These are phyloP conservation scores for Polyergus mexicanus DNA, from an alignment of 1,140 invertebrate genomes.

Conservation along the genomic window DNA sequence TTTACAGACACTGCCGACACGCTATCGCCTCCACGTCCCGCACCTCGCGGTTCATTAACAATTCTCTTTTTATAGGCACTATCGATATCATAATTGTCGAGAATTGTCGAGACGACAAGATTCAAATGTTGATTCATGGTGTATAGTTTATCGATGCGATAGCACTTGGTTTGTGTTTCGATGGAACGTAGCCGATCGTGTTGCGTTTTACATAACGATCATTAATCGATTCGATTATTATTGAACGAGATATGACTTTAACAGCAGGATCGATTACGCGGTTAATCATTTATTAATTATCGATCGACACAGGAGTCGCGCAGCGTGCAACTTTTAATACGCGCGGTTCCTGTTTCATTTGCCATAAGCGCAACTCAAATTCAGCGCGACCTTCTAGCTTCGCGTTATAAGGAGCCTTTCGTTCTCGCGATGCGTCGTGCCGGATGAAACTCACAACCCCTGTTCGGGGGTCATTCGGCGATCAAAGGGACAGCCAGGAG, in stretches of 20 bases:
- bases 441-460: constrained; percentile 61
- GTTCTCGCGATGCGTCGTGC: constrained; percentile 39
- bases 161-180: constrained; percentile 3
- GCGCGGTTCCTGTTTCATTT: background rate
- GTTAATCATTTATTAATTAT: constrained; percentile 16
- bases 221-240: constrained; percentile 38
- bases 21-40: background rate
- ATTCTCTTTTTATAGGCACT: constrained; percentile 1
- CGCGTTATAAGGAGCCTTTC: constrained; percentile 1
- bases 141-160: constrained; percentile 3
- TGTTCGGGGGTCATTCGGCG: constrained; percentile 24
- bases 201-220: constrained; percentile 6
- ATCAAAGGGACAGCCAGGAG: constrained; percentile 2
- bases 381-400: background rate
- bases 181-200: background rate
- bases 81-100: background rate
- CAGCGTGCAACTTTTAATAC: background rate
- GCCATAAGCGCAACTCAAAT: background rate
- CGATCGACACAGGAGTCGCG: background rate
- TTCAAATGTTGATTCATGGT: background rate
- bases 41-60: constrained; percentile 16
- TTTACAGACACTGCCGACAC: constrained; percentile 22
- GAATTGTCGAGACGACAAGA: background rate
- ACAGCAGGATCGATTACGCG: constrained; percentile 14
- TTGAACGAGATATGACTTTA: constrained; percentile 24